Percentiles rank a stretch among this genome's conserved stretches.
These are phyloP conservation scores for Plebejus anna DNA, from an alignment of 2,888 invertebrate species.

Conservation along the genomic window DNA sequence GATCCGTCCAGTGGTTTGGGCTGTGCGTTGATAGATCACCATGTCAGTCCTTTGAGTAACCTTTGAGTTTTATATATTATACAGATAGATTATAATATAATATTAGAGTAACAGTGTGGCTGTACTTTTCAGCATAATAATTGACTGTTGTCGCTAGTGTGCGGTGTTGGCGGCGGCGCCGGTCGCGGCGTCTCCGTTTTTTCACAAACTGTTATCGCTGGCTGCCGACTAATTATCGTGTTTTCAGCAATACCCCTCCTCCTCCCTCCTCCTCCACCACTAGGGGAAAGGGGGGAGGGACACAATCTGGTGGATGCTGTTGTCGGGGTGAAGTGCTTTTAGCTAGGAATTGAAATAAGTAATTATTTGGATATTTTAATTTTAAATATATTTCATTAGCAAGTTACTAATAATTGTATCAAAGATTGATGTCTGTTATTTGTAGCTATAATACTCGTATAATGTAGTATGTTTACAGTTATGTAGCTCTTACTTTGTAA, in stretches of 20 bases:
- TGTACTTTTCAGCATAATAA: too few species aligned
- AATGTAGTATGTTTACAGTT: too few species aligned
- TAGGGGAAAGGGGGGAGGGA: background rate
- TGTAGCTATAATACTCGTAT: too few species aligned
- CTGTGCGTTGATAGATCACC: too few species aligned
- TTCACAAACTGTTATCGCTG: background rate
- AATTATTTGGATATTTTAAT: background rate
- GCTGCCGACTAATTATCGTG: slow-evolving; percentile 10
- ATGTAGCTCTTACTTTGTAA: too few species aligned
- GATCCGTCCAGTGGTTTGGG: too few species aligned
- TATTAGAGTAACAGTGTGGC: too few species aligned
- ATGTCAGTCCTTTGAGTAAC: too few species aligned
- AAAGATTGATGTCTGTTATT: too few species aligned
- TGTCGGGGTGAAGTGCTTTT: background rate
- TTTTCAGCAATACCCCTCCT: background rate
- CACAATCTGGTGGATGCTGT: background rate
- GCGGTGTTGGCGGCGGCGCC: background rate
- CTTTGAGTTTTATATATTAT: too few species aligned
- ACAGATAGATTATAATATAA: too few species aligned
- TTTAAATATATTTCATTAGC: background rate
- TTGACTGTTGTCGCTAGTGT: background rate
- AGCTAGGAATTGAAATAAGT: background rate
- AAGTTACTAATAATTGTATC: background rate
- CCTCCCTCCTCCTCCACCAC: background rate
- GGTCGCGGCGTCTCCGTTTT: slow-evolving; percentile 10